phyloP scores from a whole-genome alignment of 2,113 vertebrate genomes.

The Rhinolophus ferrumequinum region DNA sequence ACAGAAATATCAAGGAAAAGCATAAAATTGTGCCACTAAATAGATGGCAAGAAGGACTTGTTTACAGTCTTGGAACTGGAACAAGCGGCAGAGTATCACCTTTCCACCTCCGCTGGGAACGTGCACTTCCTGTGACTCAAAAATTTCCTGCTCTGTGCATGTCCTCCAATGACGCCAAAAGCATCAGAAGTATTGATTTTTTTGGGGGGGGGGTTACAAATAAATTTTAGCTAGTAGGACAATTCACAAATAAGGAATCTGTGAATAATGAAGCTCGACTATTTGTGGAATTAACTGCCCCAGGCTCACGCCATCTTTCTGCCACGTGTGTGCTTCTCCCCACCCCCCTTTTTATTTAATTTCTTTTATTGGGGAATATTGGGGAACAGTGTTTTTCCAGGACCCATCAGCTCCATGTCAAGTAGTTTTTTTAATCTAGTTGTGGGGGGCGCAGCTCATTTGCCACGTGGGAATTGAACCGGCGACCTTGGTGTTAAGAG shows the following conservation, averaged over 20 bases:
- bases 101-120: not conserved
- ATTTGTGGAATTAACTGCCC: too few relatives aligned
- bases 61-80: not conserved
- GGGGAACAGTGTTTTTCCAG: too few relatives aligned
- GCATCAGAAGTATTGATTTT: too few relatives aligned
- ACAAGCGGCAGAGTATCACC: not conserved
- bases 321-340: accelerated
- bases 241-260: not conserved
- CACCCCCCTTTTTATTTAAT: too few relatives aligned
- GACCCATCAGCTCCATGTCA: too few relatives aligned
- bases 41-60: not conserved
- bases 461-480: too few relatives aligned
- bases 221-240: not conserved
- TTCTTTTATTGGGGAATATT: too few relatives aligned
- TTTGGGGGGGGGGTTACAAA: not conserved
- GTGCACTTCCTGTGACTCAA: accelerated
- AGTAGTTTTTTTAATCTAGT: too few relatives aligned
- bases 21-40: not conserved
- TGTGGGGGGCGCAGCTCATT: too few relatives aligned
- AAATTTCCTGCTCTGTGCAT: not conserved
- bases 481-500: too few relatives aligned
- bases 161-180: not conserved
- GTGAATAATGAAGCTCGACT: not conserved
- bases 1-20: not conserved
- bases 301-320: not conserved